Evolutionary conservation across 2,797 vertebrate species (phyloP).

Genomic region (Urocyon cinereoargenteus): DNA sequence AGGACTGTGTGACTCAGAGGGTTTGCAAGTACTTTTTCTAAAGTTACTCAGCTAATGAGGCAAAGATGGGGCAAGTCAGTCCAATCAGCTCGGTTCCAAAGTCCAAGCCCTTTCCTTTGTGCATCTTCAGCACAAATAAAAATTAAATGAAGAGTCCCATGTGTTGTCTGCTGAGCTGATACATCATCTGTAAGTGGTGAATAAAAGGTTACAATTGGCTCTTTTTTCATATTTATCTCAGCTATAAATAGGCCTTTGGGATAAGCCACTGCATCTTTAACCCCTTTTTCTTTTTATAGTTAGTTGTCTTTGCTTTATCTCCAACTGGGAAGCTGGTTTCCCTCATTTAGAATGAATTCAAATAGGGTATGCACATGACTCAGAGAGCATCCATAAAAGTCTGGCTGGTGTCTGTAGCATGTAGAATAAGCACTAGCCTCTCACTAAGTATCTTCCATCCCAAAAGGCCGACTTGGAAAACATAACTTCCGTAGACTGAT

Average conservation of each 20-base stretch:
- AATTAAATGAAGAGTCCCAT: background rate
- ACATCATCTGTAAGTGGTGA: background rate
- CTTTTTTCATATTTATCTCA: conserved; percentile 33
- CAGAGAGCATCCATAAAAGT: background rate
- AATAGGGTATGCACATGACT: background rate
- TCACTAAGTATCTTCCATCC: background rate
- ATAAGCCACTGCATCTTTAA: background rate
- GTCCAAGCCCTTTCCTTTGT: background rate
- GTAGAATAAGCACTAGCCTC: background rate
- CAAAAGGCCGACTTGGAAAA: background rate
- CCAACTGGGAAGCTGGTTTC: background rate
- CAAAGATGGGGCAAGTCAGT: background rate
- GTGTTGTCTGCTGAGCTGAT: background rate
- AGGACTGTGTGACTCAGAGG: background rate
- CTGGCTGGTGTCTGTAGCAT: background rate
- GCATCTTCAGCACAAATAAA: conserved; percentile 8
- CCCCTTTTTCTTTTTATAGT: background rate
- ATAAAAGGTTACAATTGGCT: background rate
- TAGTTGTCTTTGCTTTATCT: background rate
- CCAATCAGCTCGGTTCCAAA: background rate
- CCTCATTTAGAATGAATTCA: conserved; percentile 37
- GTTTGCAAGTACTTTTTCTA: background rate
- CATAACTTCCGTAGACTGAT: background rate
- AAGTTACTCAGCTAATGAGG: background rate
- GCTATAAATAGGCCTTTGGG: background rate